Base-by-base conservation (phyloP, 2,888 invertebrate genomes). In the Salticus scenicus region DNA sequence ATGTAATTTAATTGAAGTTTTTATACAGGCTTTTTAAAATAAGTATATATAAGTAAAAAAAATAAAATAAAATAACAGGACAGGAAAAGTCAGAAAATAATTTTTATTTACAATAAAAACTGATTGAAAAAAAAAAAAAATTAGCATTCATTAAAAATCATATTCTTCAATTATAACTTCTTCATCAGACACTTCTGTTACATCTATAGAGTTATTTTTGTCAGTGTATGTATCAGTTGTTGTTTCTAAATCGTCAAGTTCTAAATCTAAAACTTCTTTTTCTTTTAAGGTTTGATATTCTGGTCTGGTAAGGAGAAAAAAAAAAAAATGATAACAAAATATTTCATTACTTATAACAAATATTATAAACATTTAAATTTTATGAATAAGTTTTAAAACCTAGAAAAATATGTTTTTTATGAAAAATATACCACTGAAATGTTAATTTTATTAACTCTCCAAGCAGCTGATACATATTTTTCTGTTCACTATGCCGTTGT, bases 101-200 rank as follows among this genome's bases (percentile, higher is more conserved):
- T 27, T 24, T 14, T 66, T 66, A 66, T 66, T 66, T 66, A 66
- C 66, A 66, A 30, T n/a, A 1, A 66, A 0, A n/a, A n/a, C n/a
- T 66, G 0, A 63, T 24, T 8, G 17, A 30, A 31, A 2, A 66
- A 30, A n/a, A 30, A 2, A 66, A 64, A 20, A 30, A 28, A 30
- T 31, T 66, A 30, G 17, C 0, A 2, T 28, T 1, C 24, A 63
- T 69, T 31, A 84, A 84, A 83, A 83, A 41, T 84, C 77, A 77
- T 84, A 84, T 78, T 84, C 83, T 31, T 84, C 83, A 41, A 84
- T 84, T 27, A 84, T 30, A 28, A 84, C 78, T 28, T 84, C 83
- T 77, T 84, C 83, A 84, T 84, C 83, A 31, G 77, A 73, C 24
- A 77, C 20, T 33, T 33, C 41, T n/a, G 41, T n/a, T 17, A n/a